These are phyloP conservation scores for Pocillopora verrucosa DNA, from an alignment of 64 coral and sea anemone species.

Conservation along the genomic window DNA sequence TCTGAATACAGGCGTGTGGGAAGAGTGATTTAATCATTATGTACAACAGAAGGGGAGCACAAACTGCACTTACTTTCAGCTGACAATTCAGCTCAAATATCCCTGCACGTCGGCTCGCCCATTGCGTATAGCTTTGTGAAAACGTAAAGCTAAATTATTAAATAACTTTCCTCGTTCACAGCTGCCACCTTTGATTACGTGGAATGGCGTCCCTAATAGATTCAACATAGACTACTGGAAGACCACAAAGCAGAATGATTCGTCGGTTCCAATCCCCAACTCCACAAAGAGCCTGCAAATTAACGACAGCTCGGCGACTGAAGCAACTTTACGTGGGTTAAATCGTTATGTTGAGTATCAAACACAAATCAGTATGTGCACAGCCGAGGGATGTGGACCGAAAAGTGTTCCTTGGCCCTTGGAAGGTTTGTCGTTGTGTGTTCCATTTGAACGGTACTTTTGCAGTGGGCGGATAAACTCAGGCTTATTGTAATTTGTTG, in stretches of 20 bases:
- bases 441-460: not conserved
- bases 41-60: too few species aligned
- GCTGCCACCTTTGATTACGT: slow-evolving; percentile 2
- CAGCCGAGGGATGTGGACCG: slow-evolving; percentile 11
- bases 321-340: not conserved
- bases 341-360: slow-evolving; percentile 2
- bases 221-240: slow-evolving; percentile 2
- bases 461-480: not conserved
- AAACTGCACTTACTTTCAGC: too few species aligned
- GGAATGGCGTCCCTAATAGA: slow-evolving; percentile 19
- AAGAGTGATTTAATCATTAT: too few species aligned
- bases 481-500: too few species aligned
- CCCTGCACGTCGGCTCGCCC: too few species aligned
- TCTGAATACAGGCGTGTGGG: too few species aligned
- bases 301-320: not conserved
- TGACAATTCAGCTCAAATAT: too few species aligned
- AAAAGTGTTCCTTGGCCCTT: slow-evolving; percentile 1
- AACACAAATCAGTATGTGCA: slow-evolving; percentile 31
- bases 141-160: too few species aligned
- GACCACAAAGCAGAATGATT: not conserved
- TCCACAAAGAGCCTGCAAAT: not conserved
- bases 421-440: not conserved
- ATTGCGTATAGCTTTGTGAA: too few species aligned
- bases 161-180: not conserved
- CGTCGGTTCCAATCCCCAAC: not conserved